Evolutionary conservation across 2,888 invertebrate genomes (phyloP).

Genomic region (Phortica magna): DNA sequence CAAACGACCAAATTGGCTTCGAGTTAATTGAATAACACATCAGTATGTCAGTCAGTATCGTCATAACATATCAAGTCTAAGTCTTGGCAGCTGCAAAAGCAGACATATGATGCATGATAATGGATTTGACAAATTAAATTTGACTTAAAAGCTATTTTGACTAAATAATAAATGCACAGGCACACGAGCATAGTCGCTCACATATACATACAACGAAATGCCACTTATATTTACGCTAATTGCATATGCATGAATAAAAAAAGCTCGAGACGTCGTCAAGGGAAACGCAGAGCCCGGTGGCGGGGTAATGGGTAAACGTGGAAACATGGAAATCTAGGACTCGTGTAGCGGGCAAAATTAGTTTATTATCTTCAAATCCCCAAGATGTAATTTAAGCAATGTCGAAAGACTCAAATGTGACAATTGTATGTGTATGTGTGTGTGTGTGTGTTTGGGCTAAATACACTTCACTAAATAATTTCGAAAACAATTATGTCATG

Average conservation of each 20-base stretch:
- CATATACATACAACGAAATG: background rate
- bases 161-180: constrained; percentile 65
- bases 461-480: constrained; percentile 55
- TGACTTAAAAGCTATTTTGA: constrained; percentile 58
- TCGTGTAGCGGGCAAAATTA: constrained; percentile 46
- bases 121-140: constrained; percentile 56
- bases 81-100: too few species aligned
- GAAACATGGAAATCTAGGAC: background rate
- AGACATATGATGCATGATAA: too few species aligned
- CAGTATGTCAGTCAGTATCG: background rate
- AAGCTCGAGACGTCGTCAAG: constrained; percentile 20
- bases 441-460: constrained; percentile 14
- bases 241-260: constrained; percentile 70
- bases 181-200: constrained; percentile 26
- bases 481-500: constrained; percentile 67
- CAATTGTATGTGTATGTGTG: constrained; percentile 14
- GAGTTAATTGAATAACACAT: background rate
- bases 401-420: background rate
- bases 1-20: background rate
- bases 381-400: constrained; percentile 61
- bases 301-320: background rate
- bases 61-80: too few species aligned
- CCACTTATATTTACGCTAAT: constrained; percentile 69
- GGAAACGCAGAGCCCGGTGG: background rate
- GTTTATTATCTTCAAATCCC: constrained; percentile 68